phyloP scores from a whole-genome alignment of 2,888 invertebrate genomes.

The Sipha maydis region DNA sequence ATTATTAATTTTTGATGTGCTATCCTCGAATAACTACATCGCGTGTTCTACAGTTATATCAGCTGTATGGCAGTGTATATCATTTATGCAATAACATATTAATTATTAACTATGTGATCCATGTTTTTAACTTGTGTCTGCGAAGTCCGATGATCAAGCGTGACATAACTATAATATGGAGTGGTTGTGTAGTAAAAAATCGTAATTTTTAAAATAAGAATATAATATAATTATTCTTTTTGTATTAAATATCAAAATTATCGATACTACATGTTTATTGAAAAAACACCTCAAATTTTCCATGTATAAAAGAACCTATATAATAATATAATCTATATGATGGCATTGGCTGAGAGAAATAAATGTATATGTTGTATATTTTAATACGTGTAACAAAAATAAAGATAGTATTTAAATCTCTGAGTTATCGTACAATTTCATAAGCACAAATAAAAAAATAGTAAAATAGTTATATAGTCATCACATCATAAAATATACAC shows the following conservation, averaged over 20 bases:
- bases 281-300: background rate
- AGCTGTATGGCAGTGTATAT: background rate
- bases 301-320: background rate
- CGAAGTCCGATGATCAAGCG: background rate
- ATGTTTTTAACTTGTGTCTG: background rate
- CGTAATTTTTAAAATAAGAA: background rate
- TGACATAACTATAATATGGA: background rate
- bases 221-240: background rate
- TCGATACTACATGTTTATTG: background rate
- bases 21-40: background rate
- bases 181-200: background rate
- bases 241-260: background rate
- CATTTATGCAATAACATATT: background rate
- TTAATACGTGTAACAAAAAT: too few relatives aligned
- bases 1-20: background rate
- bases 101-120: background rate
- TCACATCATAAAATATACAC: too few relatives aligned
- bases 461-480: too few relatives aligned
- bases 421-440: too few relatives aligned
- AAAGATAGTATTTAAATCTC: too few relatives aligned
- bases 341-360: background rate
- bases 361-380: background rate
- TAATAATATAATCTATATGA: too few relatives aligned
- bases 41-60: background rate
- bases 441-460: too few relatives aligned